These are phyloP conservation scores for Melanogrammus aeglefinus DNA, from an alignment of 2,797 vertebrate genomes.

Conservation along the genomic window DNA sequence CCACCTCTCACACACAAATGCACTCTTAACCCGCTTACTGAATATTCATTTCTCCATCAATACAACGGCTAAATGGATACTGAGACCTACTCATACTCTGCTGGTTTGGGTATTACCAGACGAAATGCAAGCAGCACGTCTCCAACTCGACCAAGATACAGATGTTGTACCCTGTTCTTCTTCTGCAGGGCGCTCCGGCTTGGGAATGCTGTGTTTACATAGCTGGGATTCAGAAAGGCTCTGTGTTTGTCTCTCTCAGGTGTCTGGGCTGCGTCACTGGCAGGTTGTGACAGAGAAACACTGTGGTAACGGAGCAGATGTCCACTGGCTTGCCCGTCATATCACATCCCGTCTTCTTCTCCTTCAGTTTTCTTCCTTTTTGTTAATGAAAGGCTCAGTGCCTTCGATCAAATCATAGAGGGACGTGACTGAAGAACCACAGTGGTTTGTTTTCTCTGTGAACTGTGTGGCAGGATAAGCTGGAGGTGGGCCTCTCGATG, in stretches of 20 bases:
- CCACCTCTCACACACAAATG: neutral
- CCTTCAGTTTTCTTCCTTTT: too few species aligned
- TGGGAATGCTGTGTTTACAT: neutral
- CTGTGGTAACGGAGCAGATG: too few species aligned
- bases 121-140: neutral
- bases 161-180: neutral
- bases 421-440: neutral
- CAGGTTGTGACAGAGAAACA: neutral
- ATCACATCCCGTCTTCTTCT: too few species aligned
- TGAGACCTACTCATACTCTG: neutral
- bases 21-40: neutral
- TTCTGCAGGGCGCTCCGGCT: neutral
- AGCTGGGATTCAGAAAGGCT: neutral
- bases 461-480: neutral
- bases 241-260: slow-evolving; percentile 5
- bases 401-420: neutral
- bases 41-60: neutral
- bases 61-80: neutral
- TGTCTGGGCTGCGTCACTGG: neutral
- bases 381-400: neutral
- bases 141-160: neutral
- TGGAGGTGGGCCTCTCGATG: neutral
- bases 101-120: neutral
- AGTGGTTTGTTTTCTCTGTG: neutral
- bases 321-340: too few species aligned